Evolutionary conservation across 2,888 invertebrate species (phyloP).

Genomic region (Megalurothrips usitatus): DNA sequence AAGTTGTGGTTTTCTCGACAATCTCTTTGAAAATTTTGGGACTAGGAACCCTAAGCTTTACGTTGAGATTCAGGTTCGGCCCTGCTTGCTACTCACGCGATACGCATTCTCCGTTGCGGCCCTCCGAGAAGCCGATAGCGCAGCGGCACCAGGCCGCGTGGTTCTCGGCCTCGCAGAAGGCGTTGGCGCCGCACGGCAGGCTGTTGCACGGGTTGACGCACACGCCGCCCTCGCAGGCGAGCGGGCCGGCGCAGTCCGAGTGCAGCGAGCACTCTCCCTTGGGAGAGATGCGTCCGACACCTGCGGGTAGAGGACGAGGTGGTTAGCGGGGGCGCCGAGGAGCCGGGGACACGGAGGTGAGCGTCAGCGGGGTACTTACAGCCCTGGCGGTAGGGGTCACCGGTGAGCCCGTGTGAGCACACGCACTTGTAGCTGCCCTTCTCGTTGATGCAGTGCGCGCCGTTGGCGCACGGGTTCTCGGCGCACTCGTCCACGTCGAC

Average conservation of each 20-base stretch:
- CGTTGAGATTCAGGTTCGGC: too few relatives aligned
- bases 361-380: conserved; percentile 60
- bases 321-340: too few relatives aligned
- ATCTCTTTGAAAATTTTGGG: too few relatives aligned
- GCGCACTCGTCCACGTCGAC: conserved; percentile 82
- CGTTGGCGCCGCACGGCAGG: conserved; percentile 75
- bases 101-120: conserved; percentile 73
- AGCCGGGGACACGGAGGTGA: too few relatives aligned
- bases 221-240: conserved; percentile 71
- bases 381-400: conserved; percentile 79
- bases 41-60: too few relatives aligned
- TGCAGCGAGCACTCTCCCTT: conserved; percentile 66
- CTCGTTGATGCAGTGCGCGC: conserved; percentile 82
- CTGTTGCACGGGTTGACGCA: conserved; percentile 77
- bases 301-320: conserved; percentile 36
- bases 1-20: too few relatives aligned
- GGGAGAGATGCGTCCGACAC: conserved; percentile 52
- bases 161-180: conserved; percentile 76
- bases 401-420: conserved; percentile 75
- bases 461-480: conserved; percentile 77
- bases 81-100: conserved; percentile 57
- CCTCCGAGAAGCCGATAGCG: conserved; percentile 73
- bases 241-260: conserved; percentile 72
- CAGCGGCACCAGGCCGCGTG: conserved; percentile 88
- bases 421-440: conserved; percentile 82